Conservation (phyloP, 2,113 vertebrate genomes). For the Herpailurus yagouaroundi region DNA sequence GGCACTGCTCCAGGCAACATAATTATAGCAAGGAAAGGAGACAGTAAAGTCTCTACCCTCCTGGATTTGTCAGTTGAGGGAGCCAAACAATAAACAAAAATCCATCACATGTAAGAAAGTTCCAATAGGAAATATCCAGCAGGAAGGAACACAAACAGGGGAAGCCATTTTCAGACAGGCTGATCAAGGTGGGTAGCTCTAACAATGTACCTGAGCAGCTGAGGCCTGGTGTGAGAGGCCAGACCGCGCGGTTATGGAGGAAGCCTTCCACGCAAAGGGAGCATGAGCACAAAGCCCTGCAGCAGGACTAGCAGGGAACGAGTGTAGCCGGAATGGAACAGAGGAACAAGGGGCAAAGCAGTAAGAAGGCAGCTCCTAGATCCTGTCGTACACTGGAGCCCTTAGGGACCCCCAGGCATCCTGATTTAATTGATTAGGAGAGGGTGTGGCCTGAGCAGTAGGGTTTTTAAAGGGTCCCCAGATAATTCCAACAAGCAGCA, state of each 20-base stretch:
- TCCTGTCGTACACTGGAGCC: neutral
- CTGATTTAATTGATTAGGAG: neutral
- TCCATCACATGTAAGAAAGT: neutral
- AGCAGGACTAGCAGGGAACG: neutral
- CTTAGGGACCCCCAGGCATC: neutral
- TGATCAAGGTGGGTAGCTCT: neutral
- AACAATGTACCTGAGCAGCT: neutral
- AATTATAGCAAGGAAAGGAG: neutral
- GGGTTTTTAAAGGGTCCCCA: neutral
- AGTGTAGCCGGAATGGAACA: neutral
- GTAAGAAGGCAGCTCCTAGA: neutral
- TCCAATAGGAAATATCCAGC: neutral
- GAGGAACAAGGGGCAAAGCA: neutral
- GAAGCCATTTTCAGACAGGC: neutral
- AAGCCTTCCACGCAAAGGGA: neutral
- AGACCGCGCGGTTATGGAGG: rapidly evolving
- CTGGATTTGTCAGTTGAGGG: neutral
- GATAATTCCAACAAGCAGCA: neutral
- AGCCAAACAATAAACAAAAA: neutral
- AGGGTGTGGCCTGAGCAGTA: neutral
- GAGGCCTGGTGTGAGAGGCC: too few species aligned
- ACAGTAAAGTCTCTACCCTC: neutral
- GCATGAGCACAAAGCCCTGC: neutral
- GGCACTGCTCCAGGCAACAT: neutral
- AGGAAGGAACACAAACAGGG: neutral